phyloP scores from a whole-genome alignment of 2,113 vertebrate species.

The Chrysemys picta region DNA sequence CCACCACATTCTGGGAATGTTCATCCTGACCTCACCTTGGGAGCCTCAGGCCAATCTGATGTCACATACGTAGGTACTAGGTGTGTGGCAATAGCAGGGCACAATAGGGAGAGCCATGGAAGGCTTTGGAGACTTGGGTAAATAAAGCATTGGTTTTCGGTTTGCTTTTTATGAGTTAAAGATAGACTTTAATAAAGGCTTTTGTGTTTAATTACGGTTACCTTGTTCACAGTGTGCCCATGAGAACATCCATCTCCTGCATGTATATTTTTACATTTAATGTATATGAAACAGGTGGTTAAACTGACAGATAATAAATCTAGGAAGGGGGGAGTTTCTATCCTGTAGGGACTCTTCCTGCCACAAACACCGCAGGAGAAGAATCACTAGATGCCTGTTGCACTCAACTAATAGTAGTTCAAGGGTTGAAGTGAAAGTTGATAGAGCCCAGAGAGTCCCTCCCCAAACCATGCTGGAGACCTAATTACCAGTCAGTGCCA shows the following conservation, averaged over 20 bases:
- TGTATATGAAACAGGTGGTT: neutral
- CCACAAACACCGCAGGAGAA: neutral
- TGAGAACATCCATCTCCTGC: neutral
- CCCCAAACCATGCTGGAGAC: fast-evolving
- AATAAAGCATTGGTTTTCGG: neutral
- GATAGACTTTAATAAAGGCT: neutral
- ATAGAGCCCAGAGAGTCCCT: neutral
- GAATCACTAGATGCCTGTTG: neutral
- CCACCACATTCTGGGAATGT: neutral
- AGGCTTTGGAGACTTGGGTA: neutral
- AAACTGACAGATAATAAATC: neutral
- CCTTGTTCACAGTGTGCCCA: neutral
- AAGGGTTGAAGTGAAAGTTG: fast-evolving
- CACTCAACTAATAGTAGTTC: neutral
- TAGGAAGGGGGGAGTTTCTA: neutral
- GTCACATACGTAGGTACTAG: neutral
- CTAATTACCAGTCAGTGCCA: fast-evolving
- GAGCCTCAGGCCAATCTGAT: neutral
- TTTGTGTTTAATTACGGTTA: neutral
- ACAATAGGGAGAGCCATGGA: neutral
- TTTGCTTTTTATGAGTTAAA: too few species aligned
- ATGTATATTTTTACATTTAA: neutral
- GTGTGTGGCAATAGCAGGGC: neutral
- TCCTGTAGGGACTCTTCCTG: too few species aligned
- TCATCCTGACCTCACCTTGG: neutral